A percentile compares a stretch with the other conserved stretches of the same genome.
Conservation (phyloP, 2,888 invertebrate species). For the Chironomus riparius region DNA sequence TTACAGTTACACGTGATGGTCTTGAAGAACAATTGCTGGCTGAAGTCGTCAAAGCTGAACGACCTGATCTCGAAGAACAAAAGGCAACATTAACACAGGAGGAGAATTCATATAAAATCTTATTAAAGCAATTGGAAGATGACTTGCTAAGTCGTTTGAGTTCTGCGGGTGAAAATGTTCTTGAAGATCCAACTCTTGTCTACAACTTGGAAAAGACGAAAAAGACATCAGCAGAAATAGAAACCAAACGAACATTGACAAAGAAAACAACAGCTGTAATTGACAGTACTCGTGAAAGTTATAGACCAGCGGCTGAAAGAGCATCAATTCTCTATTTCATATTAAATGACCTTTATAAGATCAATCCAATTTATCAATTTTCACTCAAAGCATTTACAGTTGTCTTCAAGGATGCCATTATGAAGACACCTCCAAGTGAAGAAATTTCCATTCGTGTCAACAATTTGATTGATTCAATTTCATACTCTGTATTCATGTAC, state of each 20-base stretch:
- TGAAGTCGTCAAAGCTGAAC: slow-evolving; percentile 93
- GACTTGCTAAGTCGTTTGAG: slow-evolving; percentile 82
- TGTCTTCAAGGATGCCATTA: slow-evolving; percentile 93
- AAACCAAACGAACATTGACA: slow-evolving; percentile 82
- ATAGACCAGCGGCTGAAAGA: slow-evolving; percentile 69
- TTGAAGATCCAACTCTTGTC: slow-evolving; percentile 89
- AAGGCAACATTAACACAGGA: slow-evolving; percentile 92
- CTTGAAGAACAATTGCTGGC: slow-evolving; percentile 91
- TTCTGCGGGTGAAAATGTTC: slow-evolving; percentile 84
- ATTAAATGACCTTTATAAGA: slow-evolving; percentile 87
- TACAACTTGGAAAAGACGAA: slow-evolving; percentile 96
- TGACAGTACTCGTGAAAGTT: slow-evolving; percentile 84
- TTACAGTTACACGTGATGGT: slow-evolving; percentile 93
- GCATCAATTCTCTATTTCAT: slow-evolving; percentile 93
- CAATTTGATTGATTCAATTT: slow-evolving; percentile 90
- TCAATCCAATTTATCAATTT: slow-evolving; percentile 95
- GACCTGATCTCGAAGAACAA: slow-evolving; percentile 89
- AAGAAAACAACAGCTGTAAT: slow-evolving; percentile 86
- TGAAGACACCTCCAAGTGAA: slow-evolving; percentile 70
- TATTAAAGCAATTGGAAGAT: slow-evolving; percentile 85
- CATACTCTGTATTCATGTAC: slow-evolving; percentile 90
- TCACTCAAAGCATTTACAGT: slow-evolving; percentile 94
- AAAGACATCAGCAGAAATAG: slow-evolving; percentile 90
- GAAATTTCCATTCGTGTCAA: slow-evolving; percentile 63
- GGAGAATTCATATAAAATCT: slow-evolving; percentile 95